A percentile compares a stretch with the other conserved stretches of the same genome.
Conservation (phyloP, 2,113 vertebrate species). For the Tor tambroides region DNA sequence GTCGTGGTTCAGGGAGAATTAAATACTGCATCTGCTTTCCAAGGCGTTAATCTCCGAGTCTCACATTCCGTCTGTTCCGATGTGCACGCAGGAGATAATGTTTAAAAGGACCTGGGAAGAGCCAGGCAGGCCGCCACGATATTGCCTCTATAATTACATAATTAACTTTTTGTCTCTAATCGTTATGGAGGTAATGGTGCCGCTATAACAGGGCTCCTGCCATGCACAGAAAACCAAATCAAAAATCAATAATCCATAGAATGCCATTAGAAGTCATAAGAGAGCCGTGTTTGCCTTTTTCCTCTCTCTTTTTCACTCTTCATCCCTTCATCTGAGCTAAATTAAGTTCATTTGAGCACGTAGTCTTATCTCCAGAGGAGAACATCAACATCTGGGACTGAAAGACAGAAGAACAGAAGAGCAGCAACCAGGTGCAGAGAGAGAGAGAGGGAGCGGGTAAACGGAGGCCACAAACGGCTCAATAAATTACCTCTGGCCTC, state of each 20-base stretch:
- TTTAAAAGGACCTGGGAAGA: slow-evolving; percentile 99
- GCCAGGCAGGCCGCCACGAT: slow-evolving; percentile 99
- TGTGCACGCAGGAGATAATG: slow-evolving; percentile 99
- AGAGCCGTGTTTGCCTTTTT: slow-evolving; percentile 51
- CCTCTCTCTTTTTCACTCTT: slow-evolving; percentile 52
- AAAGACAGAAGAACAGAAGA: slow-evolving; percentile 73
- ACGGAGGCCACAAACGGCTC: slow-evolving; percentile 81
- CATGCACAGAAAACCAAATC: slow-evolving; percentile 95
- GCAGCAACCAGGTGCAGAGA: slow-evolving; percentile 71
- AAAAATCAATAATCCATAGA: slow-evolving; percentile 99
- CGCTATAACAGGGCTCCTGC: slow-evolving; percentile 95
- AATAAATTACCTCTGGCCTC: slow-evolving; percentile 98
- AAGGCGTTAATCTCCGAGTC: slow-evolving; percentile 99
- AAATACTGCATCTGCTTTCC: slow-evolving; percentile 99
- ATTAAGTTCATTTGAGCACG: slow-evolving; percentile 95
- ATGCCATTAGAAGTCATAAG: slow-evolving; percentile 91
- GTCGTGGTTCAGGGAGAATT: slow-evolving; percentile 96
- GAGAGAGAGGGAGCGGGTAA: slow-evolving; percentile 21
- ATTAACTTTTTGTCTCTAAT: slow-evolving; percentile 99
- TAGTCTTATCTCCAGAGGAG: slow-evolving; percentile 93
- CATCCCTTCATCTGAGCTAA: slow-evolving; percentile 86
- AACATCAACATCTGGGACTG: slow-evolving; percentile 90
- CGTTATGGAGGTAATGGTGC: slow-evolving; percentile 99
- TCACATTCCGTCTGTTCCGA: slow-evolving; percentile 99
- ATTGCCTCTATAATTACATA: slow-evolving; percentile 99